Conservation (phyloP, 2,113 vertebrate species). For the Poeciliopsis prolifica region DNA sequence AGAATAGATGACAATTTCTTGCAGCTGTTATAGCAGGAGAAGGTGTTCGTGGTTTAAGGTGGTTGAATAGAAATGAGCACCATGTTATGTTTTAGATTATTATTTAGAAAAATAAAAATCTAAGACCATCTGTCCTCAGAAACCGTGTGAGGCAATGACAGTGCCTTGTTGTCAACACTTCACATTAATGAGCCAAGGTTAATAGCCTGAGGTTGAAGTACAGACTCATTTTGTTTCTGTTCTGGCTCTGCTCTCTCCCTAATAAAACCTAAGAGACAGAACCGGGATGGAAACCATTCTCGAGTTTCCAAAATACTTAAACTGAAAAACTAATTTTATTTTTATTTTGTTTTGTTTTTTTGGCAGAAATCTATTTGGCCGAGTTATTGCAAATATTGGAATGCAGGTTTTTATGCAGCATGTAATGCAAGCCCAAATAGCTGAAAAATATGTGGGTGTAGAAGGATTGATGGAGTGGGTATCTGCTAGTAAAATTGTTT, state of each 20-base stretch:
- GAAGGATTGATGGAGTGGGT: not conserved
- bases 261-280: not conserved
- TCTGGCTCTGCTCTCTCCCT: not conserved
- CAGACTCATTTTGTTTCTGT: not conserved
- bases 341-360: not conserved
- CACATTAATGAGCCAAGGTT: not conserved
- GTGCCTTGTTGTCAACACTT: not conserved
- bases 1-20: not conserved
- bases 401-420: too few relatives aligned
- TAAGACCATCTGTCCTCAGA: not conserved
- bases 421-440: not conserved
- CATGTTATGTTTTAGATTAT: not conserved
- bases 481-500: too few relatives aligned
- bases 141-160: not conserved
- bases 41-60: not conserved
- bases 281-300: not conserved
- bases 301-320: not conserved
- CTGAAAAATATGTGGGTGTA: not conserved
- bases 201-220: not conserved
- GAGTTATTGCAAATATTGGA: not conserved
- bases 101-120: not conserved
- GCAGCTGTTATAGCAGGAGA: not conserved
- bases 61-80: not conserved
- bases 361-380: not conserved
- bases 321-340: not conserved